Conservation (phyloP, 1,140 invertebrate species). For the Arion vulgaris region DNA sequence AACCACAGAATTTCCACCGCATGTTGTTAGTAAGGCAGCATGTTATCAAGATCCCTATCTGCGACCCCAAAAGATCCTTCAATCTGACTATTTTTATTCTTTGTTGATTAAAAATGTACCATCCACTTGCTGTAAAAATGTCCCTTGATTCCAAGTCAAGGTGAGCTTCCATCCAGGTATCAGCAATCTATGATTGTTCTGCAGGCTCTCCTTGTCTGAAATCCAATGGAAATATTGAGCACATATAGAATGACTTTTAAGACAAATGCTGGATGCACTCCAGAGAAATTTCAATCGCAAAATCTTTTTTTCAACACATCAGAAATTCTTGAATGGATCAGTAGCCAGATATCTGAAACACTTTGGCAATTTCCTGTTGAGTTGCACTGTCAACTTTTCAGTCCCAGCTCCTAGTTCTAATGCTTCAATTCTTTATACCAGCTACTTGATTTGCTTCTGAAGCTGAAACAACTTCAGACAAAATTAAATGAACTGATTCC, state of each 20-base stretch:
- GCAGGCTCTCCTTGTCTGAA: constrained; percentile 31
- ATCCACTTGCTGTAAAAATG: constrained; percentile 15
- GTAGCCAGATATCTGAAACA: constrained; percentile 34
- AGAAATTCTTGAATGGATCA: constrained; percentile 41
- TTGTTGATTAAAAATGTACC: neutral
- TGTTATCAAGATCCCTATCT: too few species aligned
- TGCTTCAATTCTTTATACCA: constrained; percentile 13
- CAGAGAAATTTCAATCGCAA: constrained; percentile 18
- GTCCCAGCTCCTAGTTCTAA: constrained; percentile 49
- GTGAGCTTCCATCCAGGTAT: constrained; percentile 43
- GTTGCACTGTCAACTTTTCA: constrained; percentile 41
- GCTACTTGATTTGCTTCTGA: neutral
- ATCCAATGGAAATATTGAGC: constrained; percentile 55
- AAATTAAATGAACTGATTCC: constrained; percentile 24
- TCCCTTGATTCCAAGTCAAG: constrained; percentile 26
- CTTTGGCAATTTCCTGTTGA: constrained; percentile 29
- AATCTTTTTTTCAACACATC: constrained; percentile 27
- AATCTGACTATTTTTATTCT: neutral
- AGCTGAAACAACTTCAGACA: neutral
- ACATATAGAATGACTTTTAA: constrained; percentile 41
- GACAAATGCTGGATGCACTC: constrained; percentile 16
- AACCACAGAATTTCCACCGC: too few species aligned
- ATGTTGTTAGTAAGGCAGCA: too few species aligned
- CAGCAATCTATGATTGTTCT: constrained; percentile 45
- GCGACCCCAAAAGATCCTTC: too few species aligned